phyloP scores from a whole-genome alignment of 35 echinoderm and acorn worm species.

The Holothuria glaberrima region DNA sequence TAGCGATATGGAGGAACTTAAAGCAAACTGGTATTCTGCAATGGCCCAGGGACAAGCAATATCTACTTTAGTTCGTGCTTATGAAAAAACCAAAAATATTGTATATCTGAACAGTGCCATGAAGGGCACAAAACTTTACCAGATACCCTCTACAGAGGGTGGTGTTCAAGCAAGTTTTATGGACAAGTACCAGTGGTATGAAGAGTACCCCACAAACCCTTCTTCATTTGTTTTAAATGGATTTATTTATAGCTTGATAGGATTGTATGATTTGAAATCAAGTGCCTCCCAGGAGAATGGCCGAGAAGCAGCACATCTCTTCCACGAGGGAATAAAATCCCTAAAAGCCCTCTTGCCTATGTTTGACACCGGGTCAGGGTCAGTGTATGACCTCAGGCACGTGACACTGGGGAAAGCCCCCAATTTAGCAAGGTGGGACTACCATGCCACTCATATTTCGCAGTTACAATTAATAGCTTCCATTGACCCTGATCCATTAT shows the following conservation, averaged over 20 bases:
- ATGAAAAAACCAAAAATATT: constrained; percentile 53
- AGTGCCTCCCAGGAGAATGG: constrained; percentile 66
- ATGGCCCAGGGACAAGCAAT: constrained; percentile 97
- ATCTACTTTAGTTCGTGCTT: constrained; percentile 78
- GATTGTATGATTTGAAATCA: constrained; percentile 79
- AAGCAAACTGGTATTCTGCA: constrained; percentile 86
- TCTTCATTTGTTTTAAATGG: constrained; percentile 90
- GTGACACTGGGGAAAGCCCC: constrained; percentile 79
- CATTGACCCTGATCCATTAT: constrained; percentile 82
- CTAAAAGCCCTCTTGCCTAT: constrained; percentile 80
- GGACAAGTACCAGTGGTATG: constrained; percentile 89
- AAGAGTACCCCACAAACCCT: constrained; percentile 93
- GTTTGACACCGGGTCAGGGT: constrained; percentile 86
- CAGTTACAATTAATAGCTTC: constrained; percentile 81
- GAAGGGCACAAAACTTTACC: constrained; percentile 69
- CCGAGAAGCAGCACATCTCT: constrained; percentile 69
- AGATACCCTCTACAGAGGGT: constrained; percentile 71
- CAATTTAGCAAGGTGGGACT: constrained; percentile 91
- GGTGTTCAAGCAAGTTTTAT: constrained; percentile 83
- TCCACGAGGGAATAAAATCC: constrained; percentile 74
- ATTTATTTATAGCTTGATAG: constrained; percentile 92
- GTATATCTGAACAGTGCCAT: constrained; percentile 74
- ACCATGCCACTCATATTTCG: constrained; percentile 80
- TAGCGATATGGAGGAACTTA: constrained; percentile 65
- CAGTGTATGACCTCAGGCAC: constrained; percentile 86